Base-by-base conservation (phyloP, 2,797 vertebrate species). In the Meda fulgida region DNA sequence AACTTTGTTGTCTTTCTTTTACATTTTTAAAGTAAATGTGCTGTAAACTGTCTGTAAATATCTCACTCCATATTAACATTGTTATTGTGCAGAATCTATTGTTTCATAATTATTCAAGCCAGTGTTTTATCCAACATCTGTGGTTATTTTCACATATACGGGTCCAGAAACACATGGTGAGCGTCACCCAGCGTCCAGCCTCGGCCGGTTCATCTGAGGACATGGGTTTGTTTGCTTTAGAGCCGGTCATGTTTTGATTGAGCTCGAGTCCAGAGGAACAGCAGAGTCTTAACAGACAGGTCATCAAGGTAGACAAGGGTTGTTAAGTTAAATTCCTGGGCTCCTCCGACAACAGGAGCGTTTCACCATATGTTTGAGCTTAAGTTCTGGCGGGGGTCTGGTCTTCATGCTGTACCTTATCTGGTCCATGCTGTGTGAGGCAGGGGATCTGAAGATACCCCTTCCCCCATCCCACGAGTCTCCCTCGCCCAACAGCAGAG, bases 351-450 rank as follows among this genome's bases (percentile, higher is more conserved):
- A 88, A 63, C 84, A 82, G 87, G 91, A 89, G 82, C 81, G 73
- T 84, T 87, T 87, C 82, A 87, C 88, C 89, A 87, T 89, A 90
- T 80, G 87, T 89, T 87, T 85, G 80, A 88, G 88, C 84, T 90
- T 90, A 89, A 91, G 93, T 94, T 94, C 92, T 91, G 91, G 76
- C 75, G 84, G 91, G 92, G 93, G 82, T 86, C 81, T 71, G 93
- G 80, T 86, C 81, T 71, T 73, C 34, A n/a, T 71, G 83, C 83
- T 83, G 88, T 93, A 94, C 94, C 91, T 94, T 94, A 95, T 95
- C 94, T 93, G 77, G 88, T 88, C 90, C 91, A 91, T 92, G 88
- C 90, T 92, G 92, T 87, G 89, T 63, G 87, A 81, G 87, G 89
- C 86, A 70, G 88, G 88, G 76, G 86, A 84, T 70, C 66, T 36